Percentiles rank a stretch among this genome's conserved stretches.
Evolutionary conservation across 2,113 vertebrate species (phyloP).

Genomic region (Trogon surrucura): DNA sequence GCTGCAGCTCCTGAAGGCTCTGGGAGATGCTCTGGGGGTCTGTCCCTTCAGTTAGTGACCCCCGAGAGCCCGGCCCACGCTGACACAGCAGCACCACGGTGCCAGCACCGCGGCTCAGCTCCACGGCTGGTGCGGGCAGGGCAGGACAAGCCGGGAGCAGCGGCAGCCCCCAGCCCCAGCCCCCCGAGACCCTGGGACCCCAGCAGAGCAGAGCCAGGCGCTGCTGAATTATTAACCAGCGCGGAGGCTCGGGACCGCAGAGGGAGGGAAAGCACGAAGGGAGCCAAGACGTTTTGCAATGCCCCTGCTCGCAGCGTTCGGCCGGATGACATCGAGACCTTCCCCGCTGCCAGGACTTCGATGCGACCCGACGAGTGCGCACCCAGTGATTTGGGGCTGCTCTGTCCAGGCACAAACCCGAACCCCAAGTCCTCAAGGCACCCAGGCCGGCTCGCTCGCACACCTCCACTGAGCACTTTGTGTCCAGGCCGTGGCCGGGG

Average conservation of each 20-base stretch:
- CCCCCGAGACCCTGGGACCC: not conserved
- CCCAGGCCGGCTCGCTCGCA: rapidly evolving
- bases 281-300: slow-evolving; percentile 28
- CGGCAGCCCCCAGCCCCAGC: rapidly evolving
- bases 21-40: not conserved
- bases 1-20: not conserved
- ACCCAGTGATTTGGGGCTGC: not conserved
- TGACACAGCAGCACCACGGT: rapidly evolving
- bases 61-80: rapidly evolving
- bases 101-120: not conserved
- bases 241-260: not conserved
- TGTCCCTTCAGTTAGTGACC: rapidly evolving
- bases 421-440: rapidly evolving
- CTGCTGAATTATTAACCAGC: not conserved
- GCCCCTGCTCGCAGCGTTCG: not conserved
- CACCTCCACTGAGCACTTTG: rapidly evolving
- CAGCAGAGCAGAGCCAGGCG: not conserved
- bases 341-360: not conserved
- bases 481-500: rapidly evolving
- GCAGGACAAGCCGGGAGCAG: not conserved
- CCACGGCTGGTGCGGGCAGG: not conserved
- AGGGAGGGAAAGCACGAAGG: not conserved
- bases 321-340: not conserved
- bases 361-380: not conserved
- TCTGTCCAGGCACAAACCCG: not conserved